A percentile compares a stretch with the other conserved stretches of the same genome.
Conservation (phyloP, 2,113 vertebrate species). For the Eurystomus gularis region DNA sequence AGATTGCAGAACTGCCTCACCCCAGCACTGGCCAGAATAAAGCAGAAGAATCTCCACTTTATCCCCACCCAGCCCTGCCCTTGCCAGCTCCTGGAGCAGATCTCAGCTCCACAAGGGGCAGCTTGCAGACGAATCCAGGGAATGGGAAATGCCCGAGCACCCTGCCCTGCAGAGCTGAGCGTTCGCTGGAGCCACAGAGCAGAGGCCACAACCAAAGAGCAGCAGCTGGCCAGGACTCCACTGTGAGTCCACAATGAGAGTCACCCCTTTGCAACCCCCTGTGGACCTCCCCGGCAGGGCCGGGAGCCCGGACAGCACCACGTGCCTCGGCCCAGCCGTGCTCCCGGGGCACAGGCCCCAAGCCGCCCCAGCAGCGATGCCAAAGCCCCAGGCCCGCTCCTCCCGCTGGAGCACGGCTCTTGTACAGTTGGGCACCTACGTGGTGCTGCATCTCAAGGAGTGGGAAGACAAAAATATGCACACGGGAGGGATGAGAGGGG, state of each 20-base stretch:
- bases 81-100: not conserved
- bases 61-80: not conserved
- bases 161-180: not conserved
- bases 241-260: accelerated
- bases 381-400: not conserved
- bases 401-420: not conserved
- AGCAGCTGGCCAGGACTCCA: not conserved
- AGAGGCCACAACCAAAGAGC: not conserved
- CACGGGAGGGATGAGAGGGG: not conserved
- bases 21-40: not conserved
- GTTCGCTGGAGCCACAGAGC: not conserved
- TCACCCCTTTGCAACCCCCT: not conserved
- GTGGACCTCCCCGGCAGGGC: not conserved
- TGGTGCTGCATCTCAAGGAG: not conserved
- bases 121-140: not conserved
- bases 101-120: not conserved
- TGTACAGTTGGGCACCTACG: accelerated
- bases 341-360: accelerated
- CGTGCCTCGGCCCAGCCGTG: accelerated
- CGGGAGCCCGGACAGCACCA: accelerated
- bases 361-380: not conserved
- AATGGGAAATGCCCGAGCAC: not conserved
- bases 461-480: accelerated
- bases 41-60: not conserved
- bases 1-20: not conserved